Conservation (phyloP, 2,888 invertebrate species). For the Crioceris asparagi region DNA sequence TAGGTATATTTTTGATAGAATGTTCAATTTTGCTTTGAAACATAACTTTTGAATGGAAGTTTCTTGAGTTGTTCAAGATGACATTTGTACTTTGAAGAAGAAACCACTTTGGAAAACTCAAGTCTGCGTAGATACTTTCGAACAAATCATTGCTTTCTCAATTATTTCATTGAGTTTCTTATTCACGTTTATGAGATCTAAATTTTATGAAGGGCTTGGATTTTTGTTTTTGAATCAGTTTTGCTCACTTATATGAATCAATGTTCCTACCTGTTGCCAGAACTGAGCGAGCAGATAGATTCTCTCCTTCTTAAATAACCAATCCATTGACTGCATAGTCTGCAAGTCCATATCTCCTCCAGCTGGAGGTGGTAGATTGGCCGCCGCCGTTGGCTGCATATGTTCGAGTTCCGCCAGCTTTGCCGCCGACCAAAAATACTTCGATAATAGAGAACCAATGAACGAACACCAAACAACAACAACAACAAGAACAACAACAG, state of each 20-base stretch:
- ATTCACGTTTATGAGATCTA: neutral
- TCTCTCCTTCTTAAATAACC: conserved; percentile 92
- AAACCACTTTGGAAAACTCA: too few relatives aligned
- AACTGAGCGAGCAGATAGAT: conserved; percentile 89
- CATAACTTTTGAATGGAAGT: too few relatives aligned
- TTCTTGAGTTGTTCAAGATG: too few relatives aligned
- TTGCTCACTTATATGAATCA: too few relatives aligned
- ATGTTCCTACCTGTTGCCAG: conserved; percentile 83
- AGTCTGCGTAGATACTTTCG: too few relatives aligned
- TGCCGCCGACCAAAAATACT: conserved; percentile 15
- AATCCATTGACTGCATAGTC: conserved; percentile 93
- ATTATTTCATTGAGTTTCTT: neutral
- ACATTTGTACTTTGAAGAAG: too few relatives aligned
- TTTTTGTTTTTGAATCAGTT: too few relatives aligned
- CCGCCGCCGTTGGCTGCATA: conserved; percentile 69
- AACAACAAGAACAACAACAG: too few relatives aligned
- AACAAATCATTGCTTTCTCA: neutral
- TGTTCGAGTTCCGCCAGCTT: conserved; percentile 39
- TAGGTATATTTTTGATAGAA: too few relatives aligned
- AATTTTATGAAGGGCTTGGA: neutral
- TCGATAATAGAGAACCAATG: too few relatives aligned
- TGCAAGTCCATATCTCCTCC: conserved; percentile 83
- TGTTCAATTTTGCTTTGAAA: too few relatives aligned
- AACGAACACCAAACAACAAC: too few relatives aligned
- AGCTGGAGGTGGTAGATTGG: conserved; percentile 41